Percentiles rank a stretch among this genome's conserved stretches.
Evolutionary conservation across 1,140 invertebrate genomes (phyloP).

Genomic region (Andrena cerasifolii): DNA sequence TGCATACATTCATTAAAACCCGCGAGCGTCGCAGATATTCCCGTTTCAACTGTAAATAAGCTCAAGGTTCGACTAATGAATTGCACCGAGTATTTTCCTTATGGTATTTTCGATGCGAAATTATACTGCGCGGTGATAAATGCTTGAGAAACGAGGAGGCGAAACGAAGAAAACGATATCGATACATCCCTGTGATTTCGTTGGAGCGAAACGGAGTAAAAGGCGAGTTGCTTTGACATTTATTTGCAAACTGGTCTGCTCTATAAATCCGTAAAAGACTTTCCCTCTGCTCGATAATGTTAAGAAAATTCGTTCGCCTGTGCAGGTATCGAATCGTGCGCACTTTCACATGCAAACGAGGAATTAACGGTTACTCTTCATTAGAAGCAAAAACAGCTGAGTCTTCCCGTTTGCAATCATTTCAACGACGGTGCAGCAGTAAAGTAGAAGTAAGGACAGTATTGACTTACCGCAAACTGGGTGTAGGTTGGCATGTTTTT

Average conservation of each 20-base stretch:
- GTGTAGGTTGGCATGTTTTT: no score
- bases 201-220: slow-evolving; percentile 1
- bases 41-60: background rate
- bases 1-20: no score
- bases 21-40: no score
- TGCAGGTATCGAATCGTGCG: no score
- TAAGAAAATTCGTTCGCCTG: background rate
- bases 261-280: slow-evolving; percentile 12
- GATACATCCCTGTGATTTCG: background rate
- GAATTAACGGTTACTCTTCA: no score
- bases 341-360: background rate
- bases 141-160: background rate
- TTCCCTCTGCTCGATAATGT: background rate
- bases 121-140: background rate
- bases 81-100: background rate
- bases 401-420: no score
- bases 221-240: slow-evolving; percentile 1
- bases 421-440: no score
- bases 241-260: slow-evolving; percentile 20
- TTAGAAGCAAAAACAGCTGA: no score
- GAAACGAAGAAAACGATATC: background rate
- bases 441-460: no score
- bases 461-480: no score
- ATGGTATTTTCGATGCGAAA: background rate
- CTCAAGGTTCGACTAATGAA: background rate